Base-by-base conservation (phyloP, 2,888 invertebrate species). In the Oxycera nigricornis region DNA sequence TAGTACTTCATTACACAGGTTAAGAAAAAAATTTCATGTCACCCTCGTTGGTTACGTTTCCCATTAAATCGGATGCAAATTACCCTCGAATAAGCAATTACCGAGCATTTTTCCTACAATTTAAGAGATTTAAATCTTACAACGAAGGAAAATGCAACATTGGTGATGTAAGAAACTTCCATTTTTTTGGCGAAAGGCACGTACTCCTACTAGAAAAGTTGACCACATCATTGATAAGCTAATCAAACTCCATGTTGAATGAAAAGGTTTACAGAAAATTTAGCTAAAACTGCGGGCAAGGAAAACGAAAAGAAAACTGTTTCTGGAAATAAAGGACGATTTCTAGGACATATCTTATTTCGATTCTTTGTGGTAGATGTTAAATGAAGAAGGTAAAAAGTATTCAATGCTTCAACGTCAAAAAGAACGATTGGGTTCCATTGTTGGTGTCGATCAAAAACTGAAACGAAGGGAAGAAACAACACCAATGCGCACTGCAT, bases 211-310 rank as follows among this genome's bases (percentile, higher is more conserved):
- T 52, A 52, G 57, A 57, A 57, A 26, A 57, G 24, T 4, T 50
- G 50, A 50, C 50, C 20, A 50, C 50, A 11, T 7, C 50, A 9
- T 57, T 57, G 57, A 17, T 22, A 57, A 57, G 57, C 24, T 57
- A 26, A 9, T 57, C 6, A 57, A 57, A 57, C 52, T 52, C 52
- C 17, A 52, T 52, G 52, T 17, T 3, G 57, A 57, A 57, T 57
- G 57, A 26, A 57, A 57, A 22, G 2, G n/a, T 57, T 57, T 57
- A 61, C 30, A 61, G 30, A 61, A 61, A 61, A 61, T 30, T 39
- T 61, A 26, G 14, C 61, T 61, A 61, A 31, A 61, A 30, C 14
- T 61, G 61, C 61, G 30, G 57, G 57, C 57, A 57, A 24, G 24
- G 24, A 57, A 57, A 57, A 57, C 11, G 57, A 57, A 57, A 57